Conservation (phyloP, 2,113 vertebrate species). For the Carettochelys insculpta region DNA sequence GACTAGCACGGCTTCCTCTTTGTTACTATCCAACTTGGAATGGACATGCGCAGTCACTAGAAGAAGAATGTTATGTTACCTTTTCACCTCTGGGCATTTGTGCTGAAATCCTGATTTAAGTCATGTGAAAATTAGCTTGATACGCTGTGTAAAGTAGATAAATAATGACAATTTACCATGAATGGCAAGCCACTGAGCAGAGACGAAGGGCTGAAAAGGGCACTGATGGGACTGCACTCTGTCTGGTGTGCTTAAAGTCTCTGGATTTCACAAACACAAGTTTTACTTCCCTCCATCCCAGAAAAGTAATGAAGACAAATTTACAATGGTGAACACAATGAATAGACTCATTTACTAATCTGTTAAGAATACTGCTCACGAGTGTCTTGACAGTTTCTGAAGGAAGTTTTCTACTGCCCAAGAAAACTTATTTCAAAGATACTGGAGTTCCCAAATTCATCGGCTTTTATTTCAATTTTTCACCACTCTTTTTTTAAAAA, state of each 20-base stretch:
- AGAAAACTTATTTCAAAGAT: background rate
- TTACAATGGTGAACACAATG: fast-evolving
- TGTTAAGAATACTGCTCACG: fast-evolving
- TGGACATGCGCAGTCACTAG: too few relatives aligned
- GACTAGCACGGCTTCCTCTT: too few relatives aligned
- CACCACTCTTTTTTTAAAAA: background rate
- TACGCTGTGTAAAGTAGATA: background rate
- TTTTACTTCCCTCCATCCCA: background rate
- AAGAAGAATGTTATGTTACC: fast-evolving
- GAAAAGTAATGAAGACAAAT: background rate
- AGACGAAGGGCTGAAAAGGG: fast-evolving
- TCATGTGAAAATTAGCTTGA: fast-evolving
- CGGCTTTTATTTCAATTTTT: background rate
- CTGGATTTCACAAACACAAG: background rate
- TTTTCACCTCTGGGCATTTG: background rate
- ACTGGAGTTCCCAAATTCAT: background rate
- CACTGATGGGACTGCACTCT: fast-evolving
- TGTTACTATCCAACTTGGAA: too few relatives aligned
- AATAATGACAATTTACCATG: background rate
- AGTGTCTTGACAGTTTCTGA: background rate
- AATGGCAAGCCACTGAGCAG: background rate
- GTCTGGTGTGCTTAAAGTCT: background rate
- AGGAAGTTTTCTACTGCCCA: background rate
- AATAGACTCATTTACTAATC: fast-evolving
- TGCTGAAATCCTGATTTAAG: background rate